Conservation (phyloP, 2,888 invertebrate species). For the Lutraria lutraria region DNA sequence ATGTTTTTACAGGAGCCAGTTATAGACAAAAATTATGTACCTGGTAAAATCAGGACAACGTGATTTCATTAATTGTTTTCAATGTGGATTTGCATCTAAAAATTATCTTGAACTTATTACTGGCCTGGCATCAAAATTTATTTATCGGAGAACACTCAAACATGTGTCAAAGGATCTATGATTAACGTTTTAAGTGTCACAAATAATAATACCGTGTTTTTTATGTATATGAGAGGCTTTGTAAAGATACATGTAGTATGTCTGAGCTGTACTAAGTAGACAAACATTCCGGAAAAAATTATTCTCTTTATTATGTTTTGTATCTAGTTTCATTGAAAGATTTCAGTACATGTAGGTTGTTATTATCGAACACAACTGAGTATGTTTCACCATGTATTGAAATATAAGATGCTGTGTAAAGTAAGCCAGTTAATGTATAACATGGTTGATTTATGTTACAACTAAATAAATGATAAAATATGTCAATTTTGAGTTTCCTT, state of each 20-base stretch:
- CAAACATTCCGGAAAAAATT: neutral
- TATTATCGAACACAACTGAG: neutral
- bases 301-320: neutral
- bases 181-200: neutral
- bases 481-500: neutral
- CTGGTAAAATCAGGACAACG: constrained; percentile 94
- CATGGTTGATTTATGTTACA: neutral
- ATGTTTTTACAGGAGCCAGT: constrained; percentile 99
- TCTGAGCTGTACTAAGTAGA: neutral
- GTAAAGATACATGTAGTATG: neutral
- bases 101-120: constrained; percentile 7
- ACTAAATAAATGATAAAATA: neutral
- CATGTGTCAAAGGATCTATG: neutral
- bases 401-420: neutral
- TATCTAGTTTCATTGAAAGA: neutral
- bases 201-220: neutral
- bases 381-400: neutral
- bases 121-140: constrained; percentile 19
- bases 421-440: neutral
- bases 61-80: constrained; percentile 67
- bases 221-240: neutral
- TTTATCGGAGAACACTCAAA: neutral
- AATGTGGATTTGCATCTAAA: constrained; percentile 18
- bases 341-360: neutral
- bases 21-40: constrained; percentile 99